Base-by-base conservation (phyloP, 2,888 invertebrate species). In the Stomorhina lunata region DNA sequence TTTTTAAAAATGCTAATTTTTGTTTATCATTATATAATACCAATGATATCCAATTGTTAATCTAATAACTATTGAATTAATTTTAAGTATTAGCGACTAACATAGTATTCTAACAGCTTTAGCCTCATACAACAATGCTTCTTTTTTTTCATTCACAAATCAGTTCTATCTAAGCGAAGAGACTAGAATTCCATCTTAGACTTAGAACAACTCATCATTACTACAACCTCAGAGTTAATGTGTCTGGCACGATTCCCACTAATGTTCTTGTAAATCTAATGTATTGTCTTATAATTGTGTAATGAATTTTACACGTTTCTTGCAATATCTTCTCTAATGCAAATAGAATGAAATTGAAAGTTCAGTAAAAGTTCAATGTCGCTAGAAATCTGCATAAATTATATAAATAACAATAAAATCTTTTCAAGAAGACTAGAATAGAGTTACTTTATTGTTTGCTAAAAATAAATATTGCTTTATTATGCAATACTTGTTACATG, bases 331-430 rank as follows among this genome's bases (percentile, higher is more conserved):
- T 25, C 10, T 2, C 25, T 61, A 20, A 15, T 32, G 37, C 12
- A 9, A 50, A 17, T 20, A n/a, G n/a, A 76, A 43, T 81, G 72
- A 68, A 81, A 81, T 40, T 61, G 55, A 81, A 81, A 77, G 81
- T 77, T 68, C 48, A 72, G 43, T 68, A 68, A 69, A 77, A 66
- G 81, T 81, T 81, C 81, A 81, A 81, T 81, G 81, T 73, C 77
- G 40, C 55, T 22, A n/a, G 3, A 25, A 34, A 63, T 37, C 45
- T 48, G 10, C 25, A 32, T 48, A 48, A n/a, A 55, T 34, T 37
- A 22, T 57, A 78, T 50, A 29, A 25, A 68, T 27, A 68, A 45
- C 59, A 80, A 53, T 43, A 71, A 57, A 55, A 65, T 71, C 65
- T 75, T 76, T 17, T 43, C 40, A 15, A 71, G n/a, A n/a, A n/a